Percentiles rank a stretch among this genome's conserved stretches.
phyloP scores from a whole-genome alignment of 2,113 vertebrate species.

The Elephas maximus region DNA sequence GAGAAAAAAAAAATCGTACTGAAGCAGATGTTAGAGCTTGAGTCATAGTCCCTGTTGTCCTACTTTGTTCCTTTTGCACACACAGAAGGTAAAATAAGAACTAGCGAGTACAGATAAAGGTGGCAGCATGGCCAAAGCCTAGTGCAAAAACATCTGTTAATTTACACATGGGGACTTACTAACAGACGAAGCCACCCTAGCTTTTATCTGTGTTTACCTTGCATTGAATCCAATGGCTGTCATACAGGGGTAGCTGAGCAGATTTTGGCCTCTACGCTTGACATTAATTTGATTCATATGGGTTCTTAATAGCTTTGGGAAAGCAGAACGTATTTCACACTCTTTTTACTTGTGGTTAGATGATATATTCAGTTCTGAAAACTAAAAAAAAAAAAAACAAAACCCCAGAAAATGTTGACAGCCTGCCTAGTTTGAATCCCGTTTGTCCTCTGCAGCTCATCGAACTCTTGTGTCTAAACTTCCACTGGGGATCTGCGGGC shows the following conservation, averaged over 20 bases:
- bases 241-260: not conserved
- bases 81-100: conserved; percentile 40
- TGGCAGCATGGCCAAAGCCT: not conserved
- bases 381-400: not conserved
- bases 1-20: not conserved
- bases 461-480: not conserved
- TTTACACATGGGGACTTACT: not conserved
- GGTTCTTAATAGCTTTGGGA: conserved; percentile 16
- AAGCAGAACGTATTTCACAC: not conserved
- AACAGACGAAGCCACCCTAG: not conserved
- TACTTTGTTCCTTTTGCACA: not conserved
- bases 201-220: not conserved
- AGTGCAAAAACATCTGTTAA: not conserved
- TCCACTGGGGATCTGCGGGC: not conserved
- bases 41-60: not conserved
- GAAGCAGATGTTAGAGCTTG: not conserved
- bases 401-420: not conserved
- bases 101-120: conserved; percentile 9
- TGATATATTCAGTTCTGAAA: conserved; percentile 40
- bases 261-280: not conserved
- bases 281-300: not conserved
- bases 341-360: conserved; percentile 47
- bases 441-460: not conserved
- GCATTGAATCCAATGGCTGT: not conserved
- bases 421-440: not conserved